Base-by-base conservation (phyloP, 2,797 vertebrate species). In the Amblyraja radiata region DNA sequence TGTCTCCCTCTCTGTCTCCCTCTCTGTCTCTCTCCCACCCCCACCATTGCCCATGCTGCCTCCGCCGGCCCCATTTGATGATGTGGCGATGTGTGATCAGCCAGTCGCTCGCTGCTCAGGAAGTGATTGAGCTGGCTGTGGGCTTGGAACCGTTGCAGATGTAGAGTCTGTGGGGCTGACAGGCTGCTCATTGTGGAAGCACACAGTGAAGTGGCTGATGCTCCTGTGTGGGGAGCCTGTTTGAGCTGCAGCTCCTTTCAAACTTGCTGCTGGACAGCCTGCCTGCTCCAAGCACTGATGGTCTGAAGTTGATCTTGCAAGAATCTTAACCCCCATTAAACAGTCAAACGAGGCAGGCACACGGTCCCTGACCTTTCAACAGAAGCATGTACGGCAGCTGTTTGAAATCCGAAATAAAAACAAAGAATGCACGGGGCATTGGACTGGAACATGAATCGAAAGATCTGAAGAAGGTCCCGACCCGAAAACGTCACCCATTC, bases 101-200 rank as follows among this genome's bases (percentile, higher is more conserved):
- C 94, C 95, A 94, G 94, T 32, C 32, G 0, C 32, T 95, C 83
- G 0, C 93, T 95, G 94, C 0, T 88, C 7, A 63, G 96, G 94
- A 94, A 95, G 95, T 95, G 94, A 94, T 94, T 94, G 94, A 95
- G 93, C 95, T 97, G 96, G 96, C 95, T 78, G 18, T 0, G 1
- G 95, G 96, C 96, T 96, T 95, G 94, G 94, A 93, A 94, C 94
- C 94, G 92, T 94, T 96, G 96, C 95, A 93, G 95, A 94, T 94
- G 95, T 94, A 83, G 93, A 95, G 95, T 95, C 90, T 25, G 18
- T 11, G 32, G 16, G 74, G 46, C 9, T 16, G 68, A 74, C 90
- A 91, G 36, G 36, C 65, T 46, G 9, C 68, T 91, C 36, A 25
- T 73, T 91, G 90, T 74, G 68, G 23, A 91, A 14, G 39, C 36